Base-by-base conservation (phyloP, 2,797 vertebrate species). In the Pitangus sulphuratus region DNA sequence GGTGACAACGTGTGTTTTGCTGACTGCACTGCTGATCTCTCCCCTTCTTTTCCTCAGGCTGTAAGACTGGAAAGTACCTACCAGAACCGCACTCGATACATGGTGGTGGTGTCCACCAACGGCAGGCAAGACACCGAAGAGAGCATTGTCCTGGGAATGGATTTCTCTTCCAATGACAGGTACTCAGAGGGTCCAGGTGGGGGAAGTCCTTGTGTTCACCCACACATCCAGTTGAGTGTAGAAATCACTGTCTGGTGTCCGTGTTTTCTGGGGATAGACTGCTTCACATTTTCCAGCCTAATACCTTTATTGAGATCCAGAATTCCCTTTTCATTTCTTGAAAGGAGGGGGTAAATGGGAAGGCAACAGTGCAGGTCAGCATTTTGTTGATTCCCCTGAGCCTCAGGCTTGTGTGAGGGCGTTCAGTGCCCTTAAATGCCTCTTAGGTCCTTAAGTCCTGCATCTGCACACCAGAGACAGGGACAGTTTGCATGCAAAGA, bases 91-190 rank as follows among this genome's bases (percentile, higher is more conserved):
- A 99, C 99, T 9, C 98, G 99, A 60, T 99, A 99, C 98, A 99
- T 99, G 99, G 99, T 99, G 87, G 99, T 99, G 28, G 99, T 99
- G 84, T 99, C 99, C 95, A 99, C 99, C 94, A 99, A 99, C 1
- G 99, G 99, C 53, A 98, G 99, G 58, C 99, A 99, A 94, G 99
- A 99, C 97, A 99, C 99, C 0, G 99, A 99, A 97, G 99, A 99
- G 97, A 99, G 99, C 97, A 98, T 99, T 10, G 99, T 99, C 66
- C 98, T 99, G 5, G 99, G 99, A 79, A 98, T 99, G 98, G 99
- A 99, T 98, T 99, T 99, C 91, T 98, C 98, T 83, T 98, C 98
- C 93, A 98, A 99, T 90, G 99, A 99, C 96, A 98, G 99, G 99
- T 99, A 96, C 81, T 97, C 87, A 14, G 12, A 42, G 44, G 25